Evolutionary conservation across 2,113 vertebrate species (phyloP).

Genomic region (Emydocephalus ijimae): DNA sequence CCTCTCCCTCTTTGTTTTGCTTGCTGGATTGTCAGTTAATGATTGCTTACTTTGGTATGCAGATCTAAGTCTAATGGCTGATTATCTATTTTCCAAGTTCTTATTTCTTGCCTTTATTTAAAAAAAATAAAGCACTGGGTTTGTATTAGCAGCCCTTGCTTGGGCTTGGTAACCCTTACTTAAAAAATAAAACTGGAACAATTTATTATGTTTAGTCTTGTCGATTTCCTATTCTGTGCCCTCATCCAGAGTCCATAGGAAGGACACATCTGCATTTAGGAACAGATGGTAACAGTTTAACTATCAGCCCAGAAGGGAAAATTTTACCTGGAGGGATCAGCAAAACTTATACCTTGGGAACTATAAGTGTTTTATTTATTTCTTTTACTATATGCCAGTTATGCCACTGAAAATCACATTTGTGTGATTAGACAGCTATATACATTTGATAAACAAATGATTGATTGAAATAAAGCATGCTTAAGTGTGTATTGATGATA

Average conservation of each 20-base stretch:
- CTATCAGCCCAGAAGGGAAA: background rate
- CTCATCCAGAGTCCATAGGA: background rate
- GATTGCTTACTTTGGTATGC: background rate
- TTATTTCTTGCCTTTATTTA: background rate
- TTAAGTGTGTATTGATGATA: background rate
- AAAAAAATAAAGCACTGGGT: background rate
- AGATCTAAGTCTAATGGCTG: background rate
- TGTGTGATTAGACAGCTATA: background rate
- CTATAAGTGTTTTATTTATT: background rate
- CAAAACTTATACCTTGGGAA: background rate
- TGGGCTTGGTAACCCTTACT: background rate
- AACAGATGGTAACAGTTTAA: background rate
- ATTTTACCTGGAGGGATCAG: background rate
- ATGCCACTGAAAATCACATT: background rate
- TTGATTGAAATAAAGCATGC: background rate
- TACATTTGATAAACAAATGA: background rate
- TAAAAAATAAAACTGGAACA: background rate
- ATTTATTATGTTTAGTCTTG: background rate
- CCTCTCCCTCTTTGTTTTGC: background rate
- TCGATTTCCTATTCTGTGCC: background rate
- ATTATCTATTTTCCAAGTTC: background rate
- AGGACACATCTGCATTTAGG: background rate
- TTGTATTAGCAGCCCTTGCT: background rate
- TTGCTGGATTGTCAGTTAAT: background rate
- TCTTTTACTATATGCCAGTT: background rate